These are phyloP conservation scores for Poliocrania exsul DNA, from an alignment of 2,797 vertebrate species.

Conservation along the genomic window DNA sequence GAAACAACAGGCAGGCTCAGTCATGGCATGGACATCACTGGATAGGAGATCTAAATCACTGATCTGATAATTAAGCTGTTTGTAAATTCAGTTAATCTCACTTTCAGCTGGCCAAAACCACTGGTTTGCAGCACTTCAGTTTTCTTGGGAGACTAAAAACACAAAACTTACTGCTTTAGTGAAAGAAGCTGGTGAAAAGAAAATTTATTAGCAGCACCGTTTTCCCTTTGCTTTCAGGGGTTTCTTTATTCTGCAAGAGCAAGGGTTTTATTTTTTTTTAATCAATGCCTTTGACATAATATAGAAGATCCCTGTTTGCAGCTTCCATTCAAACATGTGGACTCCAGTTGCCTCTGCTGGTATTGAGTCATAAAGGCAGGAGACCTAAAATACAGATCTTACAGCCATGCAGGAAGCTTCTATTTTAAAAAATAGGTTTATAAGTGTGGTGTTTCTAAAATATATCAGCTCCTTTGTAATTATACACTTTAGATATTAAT, in stretches of 20 bases:
- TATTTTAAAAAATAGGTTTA: background rate
- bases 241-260: background rate
- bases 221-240: background rate
- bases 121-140: background rate
- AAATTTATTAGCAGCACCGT: background rate
- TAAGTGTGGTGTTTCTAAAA: slow-evolving; percentile 18
- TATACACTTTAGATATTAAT: slow-evolving; percentile 37
- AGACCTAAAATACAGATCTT: slow-evolving; percentile 21
- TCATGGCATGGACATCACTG: background rate
- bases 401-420: background rate
- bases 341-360: background rate
- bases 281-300: background rate
- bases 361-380: background rate
- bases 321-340: background rate
- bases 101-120: background rate
- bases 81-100: background rate
- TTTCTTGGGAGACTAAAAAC: background rate
- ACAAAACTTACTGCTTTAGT: background rate
- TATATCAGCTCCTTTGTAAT: slow-evolving; percentile 14
- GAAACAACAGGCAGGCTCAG: background rate
- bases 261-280: background rate
- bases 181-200: background rate
- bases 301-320: background rate
- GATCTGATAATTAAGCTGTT: background rate
- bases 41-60: background rate